Percentiles rank a stretch among this genome's conserved stretches.
Conservation (phyloP, 2,888 invertebrate genomes). For the Heliothis peltigera region DNA sequence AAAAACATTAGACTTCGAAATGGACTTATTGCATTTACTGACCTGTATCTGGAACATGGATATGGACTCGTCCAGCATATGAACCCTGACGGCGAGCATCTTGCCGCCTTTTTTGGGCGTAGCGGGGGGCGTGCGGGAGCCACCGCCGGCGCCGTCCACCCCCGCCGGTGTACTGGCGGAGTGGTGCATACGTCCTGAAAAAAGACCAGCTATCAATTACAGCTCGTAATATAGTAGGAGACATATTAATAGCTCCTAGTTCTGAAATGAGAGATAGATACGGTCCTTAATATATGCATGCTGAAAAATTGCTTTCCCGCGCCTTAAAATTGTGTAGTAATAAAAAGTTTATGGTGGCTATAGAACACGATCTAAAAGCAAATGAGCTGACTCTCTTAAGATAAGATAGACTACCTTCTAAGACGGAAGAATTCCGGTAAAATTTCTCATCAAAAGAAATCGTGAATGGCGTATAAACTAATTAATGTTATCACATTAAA, state of each 20-base stretch:
- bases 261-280: neutral
- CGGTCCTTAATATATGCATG: neutral
- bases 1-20: too few species aligned
- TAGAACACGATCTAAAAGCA: neutral
- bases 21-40: constrained; percentile 63
- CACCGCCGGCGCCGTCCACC: constrained; percentile 92
- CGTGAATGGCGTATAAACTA: neutral
- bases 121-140: constrained; percentile 92
- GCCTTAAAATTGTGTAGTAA: neutral
- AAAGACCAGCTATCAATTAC: constrained; percentile 1
- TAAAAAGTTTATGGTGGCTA: neutral
- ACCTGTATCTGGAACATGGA: constrained; percentile 98
- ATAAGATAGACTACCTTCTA: neutral
- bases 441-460: neutral
- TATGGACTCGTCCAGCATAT: constrained; percentile 96
- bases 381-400: too few species aligned
- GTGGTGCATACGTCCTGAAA: constrained; percentile 93
- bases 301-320: too few species aligned
- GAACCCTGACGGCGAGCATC: constrained; percentile 96
- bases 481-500: neutral
- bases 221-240: neutral
- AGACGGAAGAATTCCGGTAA: neutral
- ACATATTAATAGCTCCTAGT: too few species aligned
- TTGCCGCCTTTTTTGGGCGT: constrained; percentile 96
- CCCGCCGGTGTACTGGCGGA: constrained; percentile 96